Evolutionary conservation across 2,113 vertebrate species (phyloP).

Genomic region (Calypte anna): DNA sequence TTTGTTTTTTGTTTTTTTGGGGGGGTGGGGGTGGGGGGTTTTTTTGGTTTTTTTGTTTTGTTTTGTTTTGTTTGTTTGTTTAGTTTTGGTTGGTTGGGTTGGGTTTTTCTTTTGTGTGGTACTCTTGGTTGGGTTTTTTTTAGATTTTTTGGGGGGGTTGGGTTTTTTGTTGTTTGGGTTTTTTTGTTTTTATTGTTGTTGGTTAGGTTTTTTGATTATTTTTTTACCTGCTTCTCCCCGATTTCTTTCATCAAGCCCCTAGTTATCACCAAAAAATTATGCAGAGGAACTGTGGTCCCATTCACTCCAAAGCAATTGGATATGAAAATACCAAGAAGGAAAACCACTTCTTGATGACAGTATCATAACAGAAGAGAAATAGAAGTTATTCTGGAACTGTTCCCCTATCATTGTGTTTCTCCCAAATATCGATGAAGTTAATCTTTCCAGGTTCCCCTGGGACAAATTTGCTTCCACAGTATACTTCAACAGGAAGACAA

Average conservation of each 20-base stretch:
- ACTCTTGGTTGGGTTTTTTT: not conserved
- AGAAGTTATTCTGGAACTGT: not conserved
- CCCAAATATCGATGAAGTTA: not conserved
- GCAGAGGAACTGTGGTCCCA: not conserved
- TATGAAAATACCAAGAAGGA: not conserved
- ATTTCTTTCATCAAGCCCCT: not conserved
- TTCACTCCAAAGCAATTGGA: not conserved
- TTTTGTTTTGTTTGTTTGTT: not conserved
- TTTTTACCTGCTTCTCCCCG: not conserved
- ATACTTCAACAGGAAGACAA: not conserved
- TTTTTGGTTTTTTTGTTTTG: no score
- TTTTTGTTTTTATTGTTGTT: no score
- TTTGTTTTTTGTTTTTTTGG: no score
- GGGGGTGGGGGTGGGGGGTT: no score
- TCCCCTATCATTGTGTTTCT: not conserved
- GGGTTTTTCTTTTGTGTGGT: no score
- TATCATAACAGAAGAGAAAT: not conserved
- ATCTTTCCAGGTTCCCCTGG: not conserved
- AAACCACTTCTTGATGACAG: not conserved
- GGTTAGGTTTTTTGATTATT: no score
- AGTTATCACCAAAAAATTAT: not conserved
- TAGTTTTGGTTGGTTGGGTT: no score
- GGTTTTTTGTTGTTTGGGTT: no score
- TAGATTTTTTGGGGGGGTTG: no score
- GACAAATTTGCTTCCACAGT: not conserved